These are phyloP conservation scores for Cephalotes varians DNA, from an alignment of 2,888 invertebrate genomes.

Conservation along the genomic window DNA sequence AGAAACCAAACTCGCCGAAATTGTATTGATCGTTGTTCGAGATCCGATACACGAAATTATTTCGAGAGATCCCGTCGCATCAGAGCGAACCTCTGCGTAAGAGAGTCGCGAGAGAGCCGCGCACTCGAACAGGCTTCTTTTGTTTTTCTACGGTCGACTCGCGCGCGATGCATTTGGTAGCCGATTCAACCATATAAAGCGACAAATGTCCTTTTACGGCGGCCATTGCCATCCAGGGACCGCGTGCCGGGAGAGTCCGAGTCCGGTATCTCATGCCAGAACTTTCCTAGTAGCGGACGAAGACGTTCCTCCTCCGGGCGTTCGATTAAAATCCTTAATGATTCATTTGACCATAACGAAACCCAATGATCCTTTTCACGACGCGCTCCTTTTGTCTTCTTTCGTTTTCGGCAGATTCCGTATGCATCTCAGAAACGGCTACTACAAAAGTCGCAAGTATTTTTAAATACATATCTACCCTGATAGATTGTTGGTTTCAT, in stretches of 20 bases:
- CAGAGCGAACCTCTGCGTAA: slow-evolving; percentile 62
- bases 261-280: slow-evolving; percentile 75
- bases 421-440: background rate
- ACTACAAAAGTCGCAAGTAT: background rate
- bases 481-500: no score
- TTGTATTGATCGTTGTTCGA: background rate
- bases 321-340: slow-evolving; percentile 74
- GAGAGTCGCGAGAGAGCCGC: slow-evolving; percentile 58
- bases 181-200: slow-evolving; percentile 83
- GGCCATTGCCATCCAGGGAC: slow-evolving; percentile 81
- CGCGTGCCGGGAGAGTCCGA: slow-evolving; percentile 74
- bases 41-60: slow-evolving; percentile 69
- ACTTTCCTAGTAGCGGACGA: slow-evolving; percentile 79
- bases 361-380: slow-evolving; percentile 2
- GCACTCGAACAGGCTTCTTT: slow-evolving; percentile 75
- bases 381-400: background rate
- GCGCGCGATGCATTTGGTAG: slow-evolving; percentile 83
- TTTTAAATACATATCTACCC: no score
- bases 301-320: slow-evolving; percentile 35
- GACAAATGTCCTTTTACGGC: slow-evolving; percentile 84
- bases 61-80: slow-evolving; percentile 73
- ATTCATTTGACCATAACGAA: slow-evolving; percentile 36
- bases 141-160: slow-evolving; percentile 80
- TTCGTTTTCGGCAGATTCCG: background rate
- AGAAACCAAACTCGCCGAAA: background rate